Evolutionary conservation across 2,113 vertebrate genomes (phyloP), one percentile per base, ranked within the genome.

Genomic region (Vireo altiloquus): DNA sequence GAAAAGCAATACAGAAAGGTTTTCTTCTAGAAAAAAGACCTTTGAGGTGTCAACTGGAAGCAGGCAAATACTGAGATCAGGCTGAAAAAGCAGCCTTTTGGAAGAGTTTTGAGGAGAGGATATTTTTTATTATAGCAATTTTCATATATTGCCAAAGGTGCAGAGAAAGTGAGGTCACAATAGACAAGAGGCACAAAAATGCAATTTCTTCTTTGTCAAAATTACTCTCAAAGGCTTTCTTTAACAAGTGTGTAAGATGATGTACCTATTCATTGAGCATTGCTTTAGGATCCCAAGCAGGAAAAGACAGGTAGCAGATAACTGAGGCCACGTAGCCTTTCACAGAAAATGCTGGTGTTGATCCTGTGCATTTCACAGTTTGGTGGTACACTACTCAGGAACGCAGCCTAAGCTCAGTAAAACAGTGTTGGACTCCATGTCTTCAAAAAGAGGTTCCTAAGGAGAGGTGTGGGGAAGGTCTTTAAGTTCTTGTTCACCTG

Each of bases 91-190:
- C 46, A 54, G 18, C 10, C 33, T 60, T 56, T 35, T 74, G 33
- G n/a, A 82, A 89, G 50, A 46, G n/a, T 75, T 94, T n/a, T 42
- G 49, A 94, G 42, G 5, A 92, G 17, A 90, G 4, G 9, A 64
- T 60, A 77, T 94, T 82, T 94, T 75, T 84, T 94, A 52, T 80
- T 92, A 77, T 91, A 81, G 54, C n/a, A 47, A 74, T 86, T 94
- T 92, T 87, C 50, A 37, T 71, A 49, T 71, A 57, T 75, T 86
- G 54, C 80, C 74, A 90, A 86, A 89, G 69, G 61, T 94, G 63
- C 59, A 87, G 79, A 83, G 65, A 80, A 95, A 94, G 94, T 72
- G 42, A 94, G 37, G 74, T 74, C 61, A 76, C 83, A 65, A 46
- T 68, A 93, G 83, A 70, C 40, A 92, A 89, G 57, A 94, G 47